Percentiles rank a stretch among this genome's conserved stretches.
phyloP scores from a whole-genome alignment of 2,113 vertebrate species.

The Mola mola region DNA sequence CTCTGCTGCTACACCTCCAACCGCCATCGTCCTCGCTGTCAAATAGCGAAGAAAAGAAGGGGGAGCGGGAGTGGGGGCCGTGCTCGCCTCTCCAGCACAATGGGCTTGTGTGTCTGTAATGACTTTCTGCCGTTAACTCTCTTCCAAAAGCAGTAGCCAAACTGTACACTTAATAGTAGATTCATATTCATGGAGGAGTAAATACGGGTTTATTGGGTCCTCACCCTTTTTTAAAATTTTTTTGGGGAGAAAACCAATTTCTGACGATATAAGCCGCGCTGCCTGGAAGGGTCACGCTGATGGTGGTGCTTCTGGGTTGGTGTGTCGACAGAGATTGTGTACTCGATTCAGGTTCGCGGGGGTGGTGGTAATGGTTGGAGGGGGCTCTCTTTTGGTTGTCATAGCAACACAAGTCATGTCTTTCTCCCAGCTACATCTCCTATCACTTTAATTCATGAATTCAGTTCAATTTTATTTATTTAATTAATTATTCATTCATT shows the following conservation, averaged over 20 bases:
- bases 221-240: too few relatives aligned
- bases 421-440: conserved; percentile 51
- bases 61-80: conserved; percentile 61
- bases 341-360: conserved; percentile 55
- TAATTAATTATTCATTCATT: conserved; percentile 52
- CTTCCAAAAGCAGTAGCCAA: conserved; percentile 22
- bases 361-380: conserved; percentile 15
- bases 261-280: conserved; percentile 3
- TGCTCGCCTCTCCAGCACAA: conserved; percentile 63
- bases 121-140: conserved; percentile 32
- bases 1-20: conserved; percentile 44
- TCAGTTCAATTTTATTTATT: too few relatives aligned
- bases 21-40: conserved; percentile 53
- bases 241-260: too few relatives aligned
- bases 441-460: conserved; percentile 58
- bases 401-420: conserved; percentile 73
- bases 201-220: conserved; percentile 25
- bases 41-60: conserved; percentile 59
- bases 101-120: conserved; percentile 54
- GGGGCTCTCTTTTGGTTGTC: conserved; percentile 66
- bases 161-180: conserved; percentile 11
- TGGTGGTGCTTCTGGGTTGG: conserved; percentile 29
- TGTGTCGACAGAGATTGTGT: conserved; percentile 47
- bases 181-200: conserved; percentile 1
- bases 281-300: conserved; percentile 28